Base-by-base conservation (phyloP, 2,113 vertebrate genomes). In the Pachycephala philippinensis region DNA sequence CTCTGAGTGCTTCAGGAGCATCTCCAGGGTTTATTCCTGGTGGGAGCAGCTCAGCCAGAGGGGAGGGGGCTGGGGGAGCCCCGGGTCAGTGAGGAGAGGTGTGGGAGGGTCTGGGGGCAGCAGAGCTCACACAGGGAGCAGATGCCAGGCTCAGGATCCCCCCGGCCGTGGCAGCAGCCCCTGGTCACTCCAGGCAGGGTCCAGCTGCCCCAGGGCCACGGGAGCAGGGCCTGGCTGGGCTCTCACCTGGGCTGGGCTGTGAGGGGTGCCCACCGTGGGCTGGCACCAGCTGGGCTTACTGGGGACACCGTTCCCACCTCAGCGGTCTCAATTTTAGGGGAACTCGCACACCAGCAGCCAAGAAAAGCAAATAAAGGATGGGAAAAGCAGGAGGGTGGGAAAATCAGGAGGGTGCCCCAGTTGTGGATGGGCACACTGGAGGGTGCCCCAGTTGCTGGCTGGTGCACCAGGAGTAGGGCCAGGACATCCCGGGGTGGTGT, bases 21-120 rank as follows among this genome's bases (percentile, higher is more conserved):
- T 5, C 75, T 68, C 42, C 24, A 40, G 53, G 30, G 1, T 6
- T 17, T 33, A 0, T 28, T 57, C 33, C 49, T 30, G 49, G 13
- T 59, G 80, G 80, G 39, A 53, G 30, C 54, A 17, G 21, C 60
- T 44, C 65, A 27, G 5, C 7, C 7, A 27, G 69, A 63, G 42
- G 47, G 40, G 47, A 49, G 28, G 22, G 60, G 89, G 54, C 47
- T 3, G 21, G 2, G 44, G 44, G 77, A 63, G 53, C 53, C 17
- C 74, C n/a, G 65, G 87, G 42, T 56, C 54, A 66, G 60, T 1
- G 6, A 10, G n/a, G n/a, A n/a, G n/a, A 44, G 84, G 68, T 47
- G 74, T 85, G 31, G 88, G 84, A 85, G 81, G 70, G 84, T 83
- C 94, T 59, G 56, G n/a, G 78, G 94, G 92, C 91, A 79, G 74